Evolutionary conservation across 2,113 vertebrate genomes (phyloP).

Genomic region (Platanista minor): DNA sequence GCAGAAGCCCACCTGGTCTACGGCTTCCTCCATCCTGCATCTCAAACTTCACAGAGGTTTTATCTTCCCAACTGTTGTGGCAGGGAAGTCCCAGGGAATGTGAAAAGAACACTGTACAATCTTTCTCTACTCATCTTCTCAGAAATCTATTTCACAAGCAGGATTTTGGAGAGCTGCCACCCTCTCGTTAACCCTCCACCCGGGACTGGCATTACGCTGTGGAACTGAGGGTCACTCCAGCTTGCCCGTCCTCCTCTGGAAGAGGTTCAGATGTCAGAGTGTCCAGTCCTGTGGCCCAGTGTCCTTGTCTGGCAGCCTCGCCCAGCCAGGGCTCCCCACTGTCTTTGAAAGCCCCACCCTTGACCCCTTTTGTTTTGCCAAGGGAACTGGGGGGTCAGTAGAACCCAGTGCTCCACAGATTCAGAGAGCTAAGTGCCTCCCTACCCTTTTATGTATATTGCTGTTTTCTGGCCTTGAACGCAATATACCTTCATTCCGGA

Average conservation of each 20-base stretch:
- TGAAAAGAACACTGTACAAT: background rate
- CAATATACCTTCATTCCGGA: background rate
- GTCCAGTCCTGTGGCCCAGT: background rate
- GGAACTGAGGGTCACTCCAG: background rate
- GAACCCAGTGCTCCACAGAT: background rate
- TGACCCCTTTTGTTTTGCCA: background rate
- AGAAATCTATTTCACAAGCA: background rate
- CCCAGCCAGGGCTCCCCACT: too few species aligned
- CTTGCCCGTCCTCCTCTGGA: background rate
- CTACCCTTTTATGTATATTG: background rate
- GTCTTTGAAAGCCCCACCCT: background rate
- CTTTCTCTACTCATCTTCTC: slow-evolving; percentile 34
- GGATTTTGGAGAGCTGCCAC: background rate
- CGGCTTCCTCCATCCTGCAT: slow-evolving; percentile 33
- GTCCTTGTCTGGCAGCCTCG: background rate
- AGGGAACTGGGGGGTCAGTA: background rate
- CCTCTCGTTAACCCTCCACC: background rate
- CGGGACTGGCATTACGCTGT: background rate
- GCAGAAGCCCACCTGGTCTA: background rate
- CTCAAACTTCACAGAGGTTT: background rate
- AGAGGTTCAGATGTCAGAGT: background rate
- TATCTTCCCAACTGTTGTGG: background rate
- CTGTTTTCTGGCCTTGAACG: background rate
- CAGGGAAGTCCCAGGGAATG: background rate
- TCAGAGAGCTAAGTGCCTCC: background rate